A percentile compares a stretch with the other conserved stretches of the same genome.
phyloP scores from a whole-genome alignment of 2,797 vertebrate species.

The Pangasius macronema region DNA sequence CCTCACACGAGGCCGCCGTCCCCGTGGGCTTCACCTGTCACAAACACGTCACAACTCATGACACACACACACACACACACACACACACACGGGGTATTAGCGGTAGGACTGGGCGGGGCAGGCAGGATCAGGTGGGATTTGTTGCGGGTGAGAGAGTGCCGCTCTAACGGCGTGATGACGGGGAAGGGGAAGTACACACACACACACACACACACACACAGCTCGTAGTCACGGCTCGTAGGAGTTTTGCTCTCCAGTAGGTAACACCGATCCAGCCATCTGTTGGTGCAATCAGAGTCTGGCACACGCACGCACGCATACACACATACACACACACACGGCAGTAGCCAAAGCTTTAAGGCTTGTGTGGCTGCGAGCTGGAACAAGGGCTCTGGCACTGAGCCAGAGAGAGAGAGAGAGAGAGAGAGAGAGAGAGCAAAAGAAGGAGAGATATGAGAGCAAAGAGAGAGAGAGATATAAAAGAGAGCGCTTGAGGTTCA shows the following conservation, averaged over 20 bases:
- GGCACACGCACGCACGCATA: slow-evolving; percentile 42
- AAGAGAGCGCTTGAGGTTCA: slow-evolving; percentile 60
- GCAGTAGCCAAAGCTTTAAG: slow-evolving; percentile 53
- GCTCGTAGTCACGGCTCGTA: slow-evolving; percentile 39
- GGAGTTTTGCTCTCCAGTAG: slow-evolving; percentile 55
- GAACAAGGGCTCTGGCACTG: slow-evolving; percentile 56
- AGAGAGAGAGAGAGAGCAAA: background rate
- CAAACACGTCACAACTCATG: slow-evolving; percentile 28
- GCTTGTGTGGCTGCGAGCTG: slow-evolving; percentile 57
- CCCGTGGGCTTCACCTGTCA: slow-evolving; percentile 49
- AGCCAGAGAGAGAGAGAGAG: slow-evolving; percentile 36
- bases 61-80: slow-evolving; percentile 39
- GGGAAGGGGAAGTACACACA: background rate
- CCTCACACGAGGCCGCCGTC: slow-evolving; percentile 42
- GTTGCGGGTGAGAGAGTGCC: slow-evolving; percentile 33
- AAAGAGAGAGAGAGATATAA: slow-evolving; percentile 21
- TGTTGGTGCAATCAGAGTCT: slow-evolving; percentile 77
- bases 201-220: slow-evolving; percentile 31
- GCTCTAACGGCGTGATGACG: slow-evolving; percentile 27
- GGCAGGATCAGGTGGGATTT: slow-evolving; percentile 45
- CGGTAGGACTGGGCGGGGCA: slow-evolving; percentile 18
- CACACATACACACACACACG: slow-evolving; percentile 30
- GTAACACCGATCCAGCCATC: slow-evolving; percentile 74
- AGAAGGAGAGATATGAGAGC: slow-evolving; percentile 15
- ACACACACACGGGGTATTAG: slow-evolving; percentile 31